Conservation (phyloP, 37 sponge, comb jelly and placozoan species). For the Bolinopsis microptera region DNA sequence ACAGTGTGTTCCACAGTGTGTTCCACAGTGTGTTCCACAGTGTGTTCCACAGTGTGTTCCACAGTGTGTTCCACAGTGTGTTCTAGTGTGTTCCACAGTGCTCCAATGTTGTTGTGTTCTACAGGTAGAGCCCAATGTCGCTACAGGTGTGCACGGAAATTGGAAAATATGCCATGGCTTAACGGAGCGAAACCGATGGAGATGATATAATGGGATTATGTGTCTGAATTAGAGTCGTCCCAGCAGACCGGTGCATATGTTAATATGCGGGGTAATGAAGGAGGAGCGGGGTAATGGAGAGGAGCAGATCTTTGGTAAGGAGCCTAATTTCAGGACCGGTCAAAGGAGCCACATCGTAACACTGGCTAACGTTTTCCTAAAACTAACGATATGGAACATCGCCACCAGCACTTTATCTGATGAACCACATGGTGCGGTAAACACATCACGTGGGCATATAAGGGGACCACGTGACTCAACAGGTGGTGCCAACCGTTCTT, state of each 20-base stretch:
- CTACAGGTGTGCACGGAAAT: too few species aligned
- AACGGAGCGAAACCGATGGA: not conserved
- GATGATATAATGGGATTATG: not conserved
- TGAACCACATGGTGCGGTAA: not conserved
- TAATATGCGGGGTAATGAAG: not conserved
- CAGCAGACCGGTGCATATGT: not conserved
- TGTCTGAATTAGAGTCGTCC: not conserved
- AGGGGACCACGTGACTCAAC: not conserved
- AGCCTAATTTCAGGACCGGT: not conserved
- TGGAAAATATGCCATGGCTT: not conserved
- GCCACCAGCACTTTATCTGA: not conserved
- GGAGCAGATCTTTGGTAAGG: not conserved
- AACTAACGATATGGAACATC: not conserved
- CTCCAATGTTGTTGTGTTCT: too few species aligned
- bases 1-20: too few species aligned
- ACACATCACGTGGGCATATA: too few species aligned
- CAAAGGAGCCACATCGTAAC: not conserved
- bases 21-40: too few species aligned
- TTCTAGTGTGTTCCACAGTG: too few species aligned
- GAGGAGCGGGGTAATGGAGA: not conserved
- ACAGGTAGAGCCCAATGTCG: too few species aligned
- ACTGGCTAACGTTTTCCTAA: not conserved
- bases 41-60: too few species aligned
- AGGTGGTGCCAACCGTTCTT: not conserved
- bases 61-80: too few species aligned